Conservation (phyloP, 1,140 invertebrate species). For the Ptiloglossa arizonensis region DNA sequence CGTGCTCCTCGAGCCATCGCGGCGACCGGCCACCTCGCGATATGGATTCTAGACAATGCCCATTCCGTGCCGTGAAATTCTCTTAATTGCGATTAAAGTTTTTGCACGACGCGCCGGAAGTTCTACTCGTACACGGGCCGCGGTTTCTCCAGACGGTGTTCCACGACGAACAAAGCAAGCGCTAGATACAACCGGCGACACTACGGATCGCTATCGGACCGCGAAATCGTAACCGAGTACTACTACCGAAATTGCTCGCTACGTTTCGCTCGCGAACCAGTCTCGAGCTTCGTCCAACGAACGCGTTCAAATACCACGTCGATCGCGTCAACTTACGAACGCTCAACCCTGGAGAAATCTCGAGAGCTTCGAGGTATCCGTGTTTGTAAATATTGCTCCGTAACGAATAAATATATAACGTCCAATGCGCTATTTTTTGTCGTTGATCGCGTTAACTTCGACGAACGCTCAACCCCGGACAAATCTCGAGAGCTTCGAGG, state of each 20-base stretch:
- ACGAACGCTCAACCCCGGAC: no score
- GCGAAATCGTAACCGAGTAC: neutral
- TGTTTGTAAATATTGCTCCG: no score
- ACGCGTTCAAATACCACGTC: no score
- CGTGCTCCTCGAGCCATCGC: no score
- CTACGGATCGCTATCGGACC: constrained; percentile 1
- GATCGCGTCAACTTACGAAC: no score
- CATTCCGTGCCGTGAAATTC: constrained; percentile 70
- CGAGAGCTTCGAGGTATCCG: no score
- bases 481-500: no score
- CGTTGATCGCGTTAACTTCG: no score
- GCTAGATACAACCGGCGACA: neutral
- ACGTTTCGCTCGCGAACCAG: neutral
- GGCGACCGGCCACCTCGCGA: neutral
- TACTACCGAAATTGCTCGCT: neutral
- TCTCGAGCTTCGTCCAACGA: no score
- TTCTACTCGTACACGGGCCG: constrained; percentile 28
- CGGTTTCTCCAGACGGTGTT: constrained; percentile 58
- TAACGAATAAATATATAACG: no score
- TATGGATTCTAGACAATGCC: constrained; percentile 67
- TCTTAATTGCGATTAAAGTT: constrained; percentile 69
- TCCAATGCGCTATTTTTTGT: no score
- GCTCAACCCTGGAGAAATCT: no score
- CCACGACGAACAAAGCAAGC: neutral
- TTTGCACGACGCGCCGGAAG: constrained; percentile 59